Evolutionary conservation across 2,797 vertebrate species (phyloP).

Genomic region (Bradypus variegatus): DNA sequence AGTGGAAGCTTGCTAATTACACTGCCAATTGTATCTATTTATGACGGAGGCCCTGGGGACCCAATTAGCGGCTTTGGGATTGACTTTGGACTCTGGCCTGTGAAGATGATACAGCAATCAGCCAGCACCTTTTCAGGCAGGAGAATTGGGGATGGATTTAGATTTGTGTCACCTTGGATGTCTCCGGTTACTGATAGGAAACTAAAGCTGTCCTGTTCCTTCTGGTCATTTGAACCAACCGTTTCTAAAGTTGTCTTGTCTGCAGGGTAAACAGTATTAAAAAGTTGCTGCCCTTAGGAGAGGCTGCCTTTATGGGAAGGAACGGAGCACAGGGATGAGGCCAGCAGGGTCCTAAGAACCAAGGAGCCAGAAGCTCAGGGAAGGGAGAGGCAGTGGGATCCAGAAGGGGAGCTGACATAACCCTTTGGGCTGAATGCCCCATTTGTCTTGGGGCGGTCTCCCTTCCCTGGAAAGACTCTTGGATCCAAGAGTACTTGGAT

Average conservation of each 20-base stretch:
- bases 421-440: background rate
- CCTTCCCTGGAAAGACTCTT: background rate
- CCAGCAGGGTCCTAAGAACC: background rate
- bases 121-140: background rate
- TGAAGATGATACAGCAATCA: background rate
- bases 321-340: background rate
- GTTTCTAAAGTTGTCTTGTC: background rate
- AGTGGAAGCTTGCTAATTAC: conserved; percentile 45
- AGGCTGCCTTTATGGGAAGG: background rate
- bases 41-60: conserved; percentile 41
- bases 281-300: background rate
- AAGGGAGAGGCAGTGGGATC: background rate
- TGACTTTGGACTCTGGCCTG: conserved; percentile 13
- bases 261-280: background rate
- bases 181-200: background rate
- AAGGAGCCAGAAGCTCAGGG: background rate
- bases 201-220: background rate
- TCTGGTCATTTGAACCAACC: background rate
- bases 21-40: conserved; percentile 30
- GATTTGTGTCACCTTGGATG: background rate
- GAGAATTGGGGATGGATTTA: background rate
- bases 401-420: background rate
- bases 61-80: conserved; percentile 55
- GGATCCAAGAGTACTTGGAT: background rate
- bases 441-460: background rate